Base-by-base conservation (phyloP, 2,113 vertebrate genomes). In the Poecilia latipinna region DNA sequence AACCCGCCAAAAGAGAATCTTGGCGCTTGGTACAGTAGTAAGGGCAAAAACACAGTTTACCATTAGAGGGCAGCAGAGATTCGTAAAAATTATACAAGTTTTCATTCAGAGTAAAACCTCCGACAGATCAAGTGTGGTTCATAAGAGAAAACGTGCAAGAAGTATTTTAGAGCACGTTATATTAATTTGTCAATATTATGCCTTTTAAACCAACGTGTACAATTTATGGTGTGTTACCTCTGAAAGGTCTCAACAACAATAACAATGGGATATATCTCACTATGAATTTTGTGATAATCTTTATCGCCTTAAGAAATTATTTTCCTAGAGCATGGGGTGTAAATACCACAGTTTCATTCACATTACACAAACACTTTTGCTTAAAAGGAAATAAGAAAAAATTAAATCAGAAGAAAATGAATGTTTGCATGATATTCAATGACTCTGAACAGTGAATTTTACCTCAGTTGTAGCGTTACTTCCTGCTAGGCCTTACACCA, bases 41-140 rank as follows among this genome's bases (percentile, higher is more conserved):
- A 57, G 8, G 7, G 22, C 51, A n/a, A 57, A n/a, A 57, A n/a
- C 0, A 0, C 0, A 44, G 0, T 12, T 0, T 29, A 31, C 74
- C 91, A 76, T 88, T 75, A 89, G 91, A 70, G 68, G 35, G 86
- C 75, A 81, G 70, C 57, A 88, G 29, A 8, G 17, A 62, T 3
- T 32, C n/a, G 64, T 12, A 65, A 26, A 26, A 60, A 68, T 57
- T 11, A 61, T 17, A 60, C 66, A 70, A 7, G 8, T 8, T 68
- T 28, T 68, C 4, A 29, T 51, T 32, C 1, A 69, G 19, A 3
- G 39, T 48, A 5, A 65, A 65, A 39, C 24, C 13, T 66, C 12
- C n/a, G 7, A 42, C n/a, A 28, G 32, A 1, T 15, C 11, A 37
- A 35, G 32, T 37, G 4, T 39, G n/a, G 4, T 26, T 48, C 17